Conservation (phyloP, 2,797 vertebrate genomes). For the Gallinago solitaria region DNA sequence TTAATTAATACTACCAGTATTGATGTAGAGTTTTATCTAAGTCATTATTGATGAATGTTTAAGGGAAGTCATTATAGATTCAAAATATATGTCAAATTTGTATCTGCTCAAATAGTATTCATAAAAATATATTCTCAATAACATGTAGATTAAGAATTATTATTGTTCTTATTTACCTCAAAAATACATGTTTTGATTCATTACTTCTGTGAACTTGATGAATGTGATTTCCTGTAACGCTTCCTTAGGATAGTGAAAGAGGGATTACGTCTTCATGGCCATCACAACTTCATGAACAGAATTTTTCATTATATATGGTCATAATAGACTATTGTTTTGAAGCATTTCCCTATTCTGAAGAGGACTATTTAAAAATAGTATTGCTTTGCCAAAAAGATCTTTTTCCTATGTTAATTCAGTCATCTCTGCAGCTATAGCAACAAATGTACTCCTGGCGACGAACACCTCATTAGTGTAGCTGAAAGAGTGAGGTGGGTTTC, state of each 20-base stretch:
- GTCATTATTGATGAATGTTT: not conserved
- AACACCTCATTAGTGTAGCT: not conserved
- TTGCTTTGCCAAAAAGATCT: not conserved
- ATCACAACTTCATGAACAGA: not conserved
- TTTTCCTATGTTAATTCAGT: slow-evolving; percentile 6
- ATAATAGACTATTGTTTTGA: not conserved
- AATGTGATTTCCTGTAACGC: not conserved
- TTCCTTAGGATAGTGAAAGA: not conserved
- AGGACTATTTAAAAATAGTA: not conserved
- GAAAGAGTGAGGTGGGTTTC: not conserved
- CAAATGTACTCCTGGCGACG: not conserved
- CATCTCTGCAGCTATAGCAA: slow-evolving; percentile 22
- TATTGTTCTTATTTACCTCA: not conserved
- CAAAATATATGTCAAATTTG: not conserved
- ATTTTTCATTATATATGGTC: not conserved
- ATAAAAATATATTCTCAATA: not conserved
- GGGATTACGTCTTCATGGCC: not conserved
- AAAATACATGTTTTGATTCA: not conserved
- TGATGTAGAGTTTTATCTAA: not conserved
- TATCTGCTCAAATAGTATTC: not conserved
- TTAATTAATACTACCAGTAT: not conserved
- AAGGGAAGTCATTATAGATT: not conserved
- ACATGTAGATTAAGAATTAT: not conserved
- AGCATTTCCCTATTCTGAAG: not conserved
- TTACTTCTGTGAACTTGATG: not conserved